Conservation (phyloP, 2,888 invertebrate genomes). For the Scaptomyza parva region DNA sequence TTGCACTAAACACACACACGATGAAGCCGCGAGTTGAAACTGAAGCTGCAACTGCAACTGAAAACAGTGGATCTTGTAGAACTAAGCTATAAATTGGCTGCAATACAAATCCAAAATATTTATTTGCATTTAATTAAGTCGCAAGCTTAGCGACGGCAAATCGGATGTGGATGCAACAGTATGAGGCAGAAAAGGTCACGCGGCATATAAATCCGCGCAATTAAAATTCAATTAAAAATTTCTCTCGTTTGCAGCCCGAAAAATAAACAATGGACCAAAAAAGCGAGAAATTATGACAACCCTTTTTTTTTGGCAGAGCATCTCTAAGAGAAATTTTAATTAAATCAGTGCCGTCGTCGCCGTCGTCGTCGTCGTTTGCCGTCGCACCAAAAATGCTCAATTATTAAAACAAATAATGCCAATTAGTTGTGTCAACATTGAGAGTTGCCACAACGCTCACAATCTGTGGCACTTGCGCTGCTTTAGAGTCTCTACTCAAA, state of each 20-base stretch:
- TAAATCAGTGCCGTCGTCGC: conserved; percentile 78
- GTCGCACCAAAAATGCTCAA: conserved; percentile 78
- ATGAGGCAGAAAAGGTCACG: conserved; percentile 3
- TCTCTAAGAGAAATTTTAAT: conserved; percentile 69
- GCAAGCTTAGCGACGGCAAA: conserved; percentile 54
- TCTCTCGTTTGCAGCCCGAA: conserved; percentile 23
- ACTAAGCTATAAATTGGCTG: conserved; percentile 48
- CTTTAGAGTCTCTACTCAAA: neutral
- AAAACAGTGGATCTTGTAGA: conserved; percentile 38
- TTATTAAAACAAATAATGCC: conserved; percentile 84
- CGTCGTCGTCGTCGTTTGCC: conserved; percentile 28
- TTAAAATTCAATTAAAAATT: conserved; percentile 71
- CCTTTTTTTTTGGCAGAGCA: conserved; percentile 52
- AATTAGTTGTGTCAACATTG: conserved; percentile 83
- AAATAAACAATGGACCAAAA: conserved; percentile 47
- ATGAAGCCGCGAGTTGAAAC: too few species aligned
- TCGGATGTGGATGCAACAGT: conserved; percentile 32
- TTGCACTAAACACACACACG: conserved; percentile 45
- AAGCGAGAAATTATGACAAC: conserved; percentile 19
- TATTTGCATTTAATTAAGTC: conserved; percentile 74
- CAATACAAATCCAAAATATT: conserved; percentile 71
- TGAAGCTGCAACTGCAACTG: conserved; percentile 5
- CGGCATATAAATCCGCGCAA: conserved; percentile 56
- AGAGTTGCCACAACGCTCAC: conserved; percentile 34
- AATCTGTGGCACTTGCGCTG: conserved; percentile 8